These are phyloP conservation scores for Yoshiicerus persimilis DNA, from an alignment of 1,140 invertebrate genomes.

Conservation along the genomic window DNA sequence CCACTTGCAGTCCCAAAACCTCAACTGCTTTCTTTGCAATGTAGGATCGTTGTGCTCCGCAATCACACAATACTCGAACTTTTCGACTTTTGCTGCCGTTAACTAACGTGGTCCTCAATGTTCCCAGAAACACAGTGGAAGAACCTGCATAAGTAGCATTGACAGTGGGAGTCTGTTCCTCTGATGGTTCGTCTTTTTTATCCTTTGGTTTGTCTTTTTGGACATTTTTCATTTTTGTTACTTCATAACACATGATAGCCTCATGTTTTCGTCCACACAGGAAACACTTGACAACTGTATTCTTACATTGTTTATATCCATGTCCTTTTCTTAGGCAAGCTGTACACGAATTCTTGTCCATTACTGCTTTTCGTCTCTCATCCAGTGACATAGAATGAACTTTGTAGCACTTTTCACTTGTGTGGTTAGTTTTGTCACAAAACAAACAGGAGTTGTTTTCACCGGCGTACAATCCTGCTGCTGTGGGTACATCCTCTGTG, in stretches of 20 bases:
- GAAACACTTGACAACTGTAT: not conserved
- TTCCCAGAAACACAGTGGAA: not conserved
- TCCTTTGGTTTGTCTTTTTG: not conserved
- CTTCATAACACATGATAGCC: not conserved
- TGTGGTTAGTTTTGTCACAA: slow-evolving; percentile 3
- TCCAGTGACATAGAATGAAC: not conserved
- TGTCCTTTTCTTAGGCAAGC: not conserved
- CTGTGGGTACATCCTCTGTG: not conserved
- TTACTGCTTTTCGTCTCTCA: not conserved
- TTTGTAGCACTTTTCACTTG: not conserved
- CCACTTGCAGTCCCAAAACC: not conserved
- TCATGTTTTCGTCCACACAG: not conserved
- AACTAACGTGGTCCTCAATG: not conserved
- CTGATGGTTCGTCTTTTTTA: too few species aligned
- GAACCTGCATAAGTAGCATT: not conserved
- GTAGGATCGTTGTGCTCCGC: not conserved
- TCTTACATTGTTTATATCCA: not conserved
- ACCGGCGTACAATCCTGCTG: not conserved
- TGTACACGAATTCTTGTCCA: not conserved
- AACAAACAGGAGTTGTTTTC: not conserved
- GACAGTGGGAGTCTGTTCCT: too few species aligned
- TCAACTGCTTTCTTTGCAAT: not conserved
- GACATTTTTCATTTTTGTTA: too few species aligned
- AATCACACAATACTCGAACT: not conserved
- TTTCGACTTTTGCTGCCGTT: not conserved